These are phyloP conservation scores for Pomatorhinus ruficollis DNA, from an alignment of 2,113 vertebrate species.

Conservation along the genomic window DNA sequence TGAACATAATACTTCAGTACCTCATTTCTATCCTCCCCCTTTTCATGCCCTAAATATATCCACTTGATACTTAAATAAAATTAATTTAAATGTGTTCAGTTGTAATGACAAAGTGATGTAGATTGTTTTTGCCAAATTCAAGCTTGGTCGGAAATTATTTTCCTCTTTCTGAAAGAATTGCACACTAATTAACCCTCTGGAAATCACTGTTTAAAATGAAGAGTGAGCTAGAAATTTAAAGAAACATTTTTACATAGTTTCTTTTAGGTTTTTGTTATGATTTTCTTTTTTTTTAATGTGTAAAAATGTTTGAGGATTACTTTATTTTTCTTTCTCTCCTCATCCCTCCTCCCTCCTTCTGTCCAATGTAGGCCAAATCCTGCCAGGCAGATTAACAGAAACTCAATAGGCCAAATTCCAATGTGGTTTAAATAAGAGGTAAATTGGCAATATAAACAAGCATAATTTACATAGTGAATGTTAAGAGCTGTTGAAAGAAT, in stretches of 20 bases:
- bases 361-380: background rate
- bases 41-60: background rate
- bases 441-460: slow-evolving; percentile 54
- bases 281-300: background rate
- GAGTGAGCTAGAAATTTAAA: background rate
- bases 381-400: slow-evolving; percentile 28
- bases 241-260: background rate
- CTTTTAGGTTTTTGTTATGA: background rate
- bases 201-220: slow-evolving; percentile 2
- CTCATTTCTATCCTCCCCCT: rapidly evolving
- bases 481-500: slow-evolving; percentile 3
- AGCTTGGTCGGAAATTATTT: background rate
- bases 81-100: background rate
- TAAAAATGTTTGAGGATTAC: background rate
- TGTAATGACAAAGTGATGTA: background rate
- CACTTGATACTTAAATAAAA: slow-evolving; percentile 5
- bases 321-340: background rate
- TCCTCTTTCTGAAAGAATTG: background rate
- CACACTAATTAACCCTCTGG: slow-evolving; percentile 40
- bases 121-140: background rate
- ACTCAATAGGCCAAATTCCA: slow-evolving; percentile 47
- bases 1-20: background rate
- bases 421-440: slow-evolving; percentile 26
- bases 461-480: background rate
- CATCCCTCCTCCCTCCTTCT: background rate